phyloP scores from a whole-genome alignment of 2,113 vertebrate species.

The Malurus elegans region DNA sequence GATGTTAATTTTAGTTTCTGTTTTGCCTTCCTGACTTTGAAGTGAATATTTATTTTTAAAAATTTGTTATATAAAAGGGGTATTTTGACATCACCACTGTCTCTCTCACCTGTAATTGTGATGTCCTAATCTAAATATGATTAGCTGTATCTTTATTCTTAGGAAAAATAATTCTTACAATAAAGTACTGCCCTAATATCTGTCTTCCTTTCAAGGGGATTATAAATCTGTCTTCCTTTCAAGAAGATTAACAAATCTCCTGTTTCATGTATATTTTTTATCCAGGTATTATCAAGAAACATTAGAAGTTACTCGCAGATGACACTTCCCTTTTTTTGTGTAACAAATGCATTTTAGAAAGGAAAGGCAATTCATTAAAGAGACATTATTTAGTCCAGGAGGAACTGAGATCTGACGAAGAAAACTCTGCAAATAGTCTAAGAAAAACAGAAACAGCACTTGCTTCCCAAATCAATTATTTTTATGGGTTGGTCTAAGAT shows the following conservation, averaged over 20 bases:
- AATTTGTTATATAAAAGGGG: background rate
- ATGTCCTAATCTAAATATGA: background rate
- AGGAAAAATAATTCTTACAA: background rate
- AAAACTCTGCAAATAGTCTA: background rate
- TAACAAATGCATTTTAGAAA: background rate
- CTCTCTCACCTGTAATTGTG: background rate
- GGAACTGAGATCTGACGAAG: background rate
- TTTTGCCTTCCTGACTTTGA: background rate
- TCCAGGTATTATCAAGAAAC: background rate
- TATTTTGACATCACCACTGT: background rate
- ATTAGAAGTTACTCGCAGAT: background rate
- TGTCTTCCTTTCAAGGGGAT: background rate
- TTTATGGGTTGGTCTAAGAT: background rate
- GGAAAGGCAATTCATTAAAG: background rate
- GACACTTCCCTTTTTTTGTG: background rate
- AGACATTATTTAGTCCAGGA: background rate
- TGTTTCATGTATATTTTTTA: background rate
- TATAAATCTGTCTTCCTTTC: background rate
- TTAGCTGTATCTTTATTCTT: background rate
- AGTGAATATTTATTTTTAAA: slow-evolving; percentile 3
- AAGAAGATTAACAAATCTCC: background rate
- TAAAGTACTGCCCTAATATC: background rate
- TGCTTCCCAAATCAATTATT: background rate
- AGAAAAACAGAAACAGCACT: background rate
- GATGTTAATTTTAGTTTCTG: background rate